A percentile compares a stretch with the other conserved stretches of the same genome.
Conservation (phyloP, 2,113 vertebrate genomes). For the Siphamia tubifer region DNA sequence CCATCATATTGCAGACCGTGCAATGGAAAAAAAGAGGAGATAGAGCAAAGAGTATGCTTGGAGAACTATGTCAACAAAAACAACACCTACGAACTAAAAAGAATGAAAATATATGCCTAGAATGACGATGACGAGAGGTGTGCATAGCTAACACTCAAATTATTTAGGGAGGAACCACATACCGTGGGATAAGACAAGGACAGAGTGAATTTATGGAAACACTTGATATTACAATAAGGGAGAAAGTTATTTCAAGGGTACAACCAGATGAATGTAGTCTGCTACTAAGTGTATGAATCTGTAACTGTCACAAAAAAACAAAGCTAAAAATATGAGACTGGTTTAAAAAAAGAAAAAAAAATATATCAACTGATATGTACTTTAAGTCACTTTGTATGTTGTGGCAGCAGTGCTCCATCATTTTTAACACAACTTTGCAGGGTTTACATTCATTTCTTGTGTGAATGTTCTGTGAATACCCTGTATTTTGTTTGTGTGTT, state of each 20-base stretch:
- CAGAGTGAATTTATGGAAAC: neutral
- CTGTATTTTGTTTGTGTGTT: constrained; percentile 29
- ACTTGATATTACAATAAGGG: constrained; percentile 12
- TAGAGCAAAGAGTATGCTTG: constrained; percentile 38
- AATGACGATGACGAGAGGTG: constrained; percentile 44
- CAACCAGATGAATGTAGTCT: constrained; percentile 32
- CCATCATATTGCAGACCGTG: constrained; percentile 34
- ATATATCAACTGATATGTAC: neutral
- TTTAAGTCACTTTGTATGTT: too few relatives aligned
- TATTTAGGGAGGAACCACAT: constrained; percentile 24
- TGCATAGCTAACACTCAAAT: neutral
- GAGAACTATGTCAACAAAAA: constrained; percentile 55
- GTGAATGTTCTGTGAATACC: neutral
- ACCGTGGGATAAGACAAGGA: neutral
- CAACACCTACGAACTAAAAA: constrained; percentile 25
- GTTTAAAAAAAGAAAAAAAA: too few relatives aligned
- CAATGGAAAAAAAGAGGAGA: constrained; percentile 17
- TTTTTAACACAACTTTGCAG: too few relatives aligned
- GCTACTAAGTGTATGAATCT: constrained; percentile 29
- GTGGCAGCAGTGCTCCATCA: too few relatives aligned
- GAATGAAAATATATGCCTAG: constrained; percentile 29
- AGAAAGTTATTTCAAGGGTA: constrained; percentile 31
- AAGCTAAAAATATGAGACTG: constrained; percentile 16
- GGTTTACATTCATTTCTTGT: too few relatives aligned
- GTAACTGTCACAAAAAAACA: constrained; percentile 56